These are phyloP conservation scores for Stenichneumon culpator DNA, from an alignment of 2,888 invertebrate species.

Conservation along the genomic window DNA sequence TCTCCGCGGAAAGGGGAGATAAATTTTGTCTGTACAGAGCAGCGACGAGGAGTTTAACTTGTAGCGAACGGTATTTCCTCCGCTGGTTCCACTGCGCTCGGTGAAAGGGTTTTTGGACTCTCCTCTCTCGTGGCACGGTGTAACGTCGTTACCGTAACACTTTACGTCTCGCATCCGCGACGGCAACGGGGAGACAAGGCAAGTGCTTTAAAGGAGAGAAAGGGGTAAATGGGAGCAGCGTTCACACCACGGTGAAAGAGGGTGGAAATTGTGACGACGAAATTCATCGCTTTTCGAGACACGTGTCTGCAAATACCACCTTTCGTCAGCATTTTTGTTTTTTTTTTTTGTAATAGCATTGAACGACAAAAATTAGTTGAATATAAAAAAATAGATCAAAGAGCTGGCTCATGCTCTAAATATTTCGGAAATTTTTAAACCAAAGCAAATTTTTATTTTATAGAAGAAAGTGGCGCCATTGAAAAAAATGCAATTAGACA, in stretches of 20 bases:
- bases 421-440: too few relatives aligned
- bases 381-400: slow-evolving; percentile 6
- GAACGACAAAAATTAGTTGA: not conserved
- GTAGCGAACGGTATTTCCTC: slow-evolving; percentile 48
- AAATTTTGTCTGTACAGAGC: not conserved
- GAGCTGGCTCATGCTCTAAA: not conserved
- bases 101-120: slow-evolving; percentile 58
- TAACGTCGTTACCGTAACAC: slow-evolving; percentile 65
- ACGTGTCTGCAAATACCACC: not conserved
- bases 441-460: too few relatives aligned
- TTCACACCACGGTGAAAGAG: slow-evolving; percentile 9
- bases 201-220: slow-evolving; percentile 22
- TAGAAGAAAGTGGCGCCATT: too few relatives aligned
- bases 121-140: slow-evolving; percentile 42
- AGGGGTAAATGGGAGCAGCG: slow-evolving; percentile 13
- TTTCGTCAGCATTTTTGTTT: not conserved
- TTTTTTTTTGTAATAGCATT: not conserved
- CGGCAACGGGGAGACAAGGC: slow-evolving; percentile 11
- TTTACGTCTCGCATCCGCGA: slow-evolving; percentile 46
- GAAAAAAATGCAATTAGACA: too few relatives aligned
- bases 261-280: slow-evolving; percentile 16
- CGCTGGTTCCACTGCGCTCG: slow-evolving; percentile 23
- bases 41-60: slow-evolving; percentile 23
- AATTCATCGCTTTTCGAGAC: slow-evolving; percentile 18
- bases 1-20: not conserved